Evolutionary conservation across 2,797 vertebrate genomes (phyloP), one percentile per base, ranked within the genome.

Genomic region (Sarcophilus harrisii): DNA sequence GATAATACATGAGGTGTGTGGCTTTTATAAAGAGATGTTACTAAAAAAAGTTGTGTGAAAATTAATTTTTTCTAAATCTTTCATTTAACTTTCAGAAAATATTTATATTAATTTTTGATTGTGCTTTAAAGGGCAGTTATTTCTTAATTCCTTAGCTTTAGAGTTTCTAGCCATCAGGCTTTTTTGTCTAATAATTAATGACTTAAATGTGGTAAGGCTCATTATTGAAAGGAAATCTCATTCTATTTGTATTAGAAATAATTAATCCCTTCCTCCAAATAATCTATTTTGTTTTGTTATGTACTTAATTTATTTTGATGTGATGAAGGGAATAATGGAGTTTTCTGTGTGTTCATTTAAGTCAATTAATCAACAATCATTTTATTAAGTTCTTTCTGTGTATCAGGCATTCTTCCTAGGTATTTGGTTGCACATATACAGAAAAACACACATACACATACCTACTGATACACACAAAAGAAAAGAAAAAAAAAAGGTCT

Each of bases 171-270:
- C 57, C 30, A 28, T 92, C 29, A 92, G 54, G 45, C 57, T 30
- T 92, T 45, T 92, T 91, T 45, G 57, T 57, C 30, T 29, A 57
- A 11, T 59, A 45, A n/a, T 89, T 94, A 59, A 90, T 94, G 92
- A 90, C 59, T 87, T 81, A 38, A 81, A 81, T 81, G 73, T 81
- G 38, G 38, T 81, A 81, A 81, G 38, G 21, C 21, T 81, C 38
- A 38, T 81, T 45, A 81, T 27, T 81, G 38, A 81, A 81, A 81
- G 32, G 62, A 73, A 73, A 5, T 73, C 32, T 73, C 32, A n/a
- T 14, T 38, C 66, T 38, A 73, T 73, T 73, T 73, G n/a, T 21
- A 73, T n/a, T 81, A 38, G n/a, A 29, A 81, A 81, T 81, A 81
- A 81, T 81, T 81, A 81, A 8, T 81, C 21, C 38, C 13, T 11